A percentile compares a stretch with the other conserved stretches of the same genome.
Evolutionary conservation across 2,888 invertebrate genomes (phyloP).

Genomic region (Ectobius pallidus): DNA sequence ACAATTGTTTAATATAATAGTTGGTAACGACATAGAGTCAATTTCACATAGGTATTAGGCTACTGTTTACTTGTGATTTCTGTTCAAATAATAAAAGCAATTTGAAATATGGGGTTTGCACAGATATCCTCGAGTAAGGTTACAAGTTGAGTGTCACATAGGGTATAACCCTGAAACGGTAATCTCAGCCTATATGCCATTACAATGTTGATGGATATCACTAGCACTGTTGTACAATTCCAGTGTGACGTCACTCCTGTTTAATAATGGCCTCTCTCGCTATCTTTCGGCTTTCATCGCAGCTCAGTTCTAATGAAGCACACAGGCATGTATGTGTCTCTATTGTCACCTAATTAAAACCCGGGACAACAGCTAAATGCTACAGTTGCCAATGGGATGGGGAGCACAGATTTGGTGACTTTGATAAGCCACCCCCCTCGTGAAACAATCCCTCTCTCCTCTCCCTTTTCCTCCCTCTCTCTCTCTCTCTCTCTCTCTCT

Average conservation of each 20-base stretch:
- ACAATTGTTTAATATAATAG: no score
- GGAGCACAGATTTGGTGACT: neutral
- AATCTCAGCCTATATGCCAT: constrained; percentile 24
- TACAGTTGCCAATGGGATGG: neutral
- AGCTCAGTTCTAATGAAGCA: constrained; percentile 27
- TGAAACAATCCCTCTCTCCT: no score
- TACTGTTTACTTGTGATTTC: no score
- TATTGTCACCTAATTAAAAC: constrained; percentile 35
- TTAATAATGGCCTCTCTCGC: constrained; percentile 30
- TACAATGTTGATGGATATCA: constrained; percentile 31
- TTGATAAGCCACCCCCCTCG: constrained; percentile 2
- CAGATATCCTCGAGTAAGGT: neutral
- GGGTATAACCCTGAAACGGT: constrained; percentile 6
- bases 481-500: no score
- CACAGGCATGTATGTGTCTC: constrained; percentile 4
- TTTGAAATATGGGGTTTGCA: neutral
- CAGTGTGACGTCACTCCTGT: constrained; percentile 33
- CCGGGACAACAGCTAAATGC: constrained; percentile 24
- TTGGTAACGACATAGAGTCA: no score
- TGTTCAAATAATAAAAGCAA: neutral
- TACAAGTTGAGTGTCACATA: neutral
- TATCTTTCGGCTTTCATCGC: constrained; percentile 28
- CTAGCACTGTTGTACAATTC: constrained; percentile 21
- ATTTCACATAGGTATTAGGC: no score
- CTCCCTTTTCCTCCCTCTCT: no score